Conservation (phyloP, 2,113 vertebrate genomes). For the Lycaon pictus region DNA sequence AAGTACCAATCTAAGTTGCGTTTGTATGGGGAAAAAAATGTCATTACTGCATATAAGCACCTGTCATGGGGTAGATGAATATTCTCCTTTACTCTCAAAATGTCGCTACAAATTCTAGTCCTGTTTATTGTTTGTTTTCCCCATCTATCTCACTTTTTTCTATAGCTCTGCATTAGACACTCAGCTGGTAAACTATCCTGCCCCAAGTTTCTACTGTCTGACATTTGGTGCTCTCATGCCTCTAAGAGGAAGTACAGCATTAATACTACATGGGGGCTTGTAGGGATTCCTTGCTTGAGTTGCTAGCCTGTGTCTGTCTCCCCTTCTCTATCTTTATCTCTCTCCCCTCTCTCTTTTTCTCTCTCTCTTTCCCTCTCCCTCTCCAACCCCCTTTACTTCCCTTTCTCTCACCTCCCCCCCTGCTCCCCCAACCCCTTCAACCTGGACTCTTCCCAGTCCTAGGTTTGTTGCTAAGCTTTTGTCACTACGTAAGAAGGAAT, state of each 20-base stretch:
- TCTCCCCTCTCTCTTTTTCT: neutral
- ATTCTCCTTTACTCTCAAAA: constrained; percentile 5
- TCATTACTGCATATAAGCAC: neutral
- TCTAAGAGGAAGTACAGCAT: neutral
- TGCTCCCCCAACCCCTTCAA: neutral
- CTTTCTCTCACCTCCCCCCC: too few species aligned
- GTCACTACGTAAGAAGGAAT: neutral
- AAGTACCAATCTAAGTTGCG: neutral
- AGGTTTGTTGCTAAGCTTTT: neutral
- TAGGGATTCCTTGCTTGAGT: neutral
- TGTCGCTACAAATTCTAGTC: constrained; percentile 21
- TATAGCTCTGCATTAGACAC: constrained; percentile 28
- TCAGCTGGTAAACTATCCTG: neutral
- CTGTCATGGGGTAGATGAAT: neutral
- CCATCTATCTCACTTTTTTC: neutral
- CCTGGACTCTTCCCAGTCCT: neutral
- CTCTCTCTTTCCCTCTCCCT: neutral
- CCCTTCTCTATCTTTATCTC: neutral
- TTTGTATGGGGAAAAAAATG: neutral
- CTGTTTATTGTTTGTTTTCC: neutral
- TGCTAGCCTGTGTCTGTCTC: neutral
- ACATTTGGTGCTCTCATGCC: neutral
- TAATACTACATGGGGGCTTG: neutral
- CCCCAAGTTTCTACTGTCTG: neutral
- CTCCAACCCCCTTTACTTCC: neutral